Percentiles rank a stretch among this genome's conserved stretches.
Evolutionary conservation across 2,888 invertebrate species (phyloP).

Genomic region (Pediacus dermestoides): DNA sequence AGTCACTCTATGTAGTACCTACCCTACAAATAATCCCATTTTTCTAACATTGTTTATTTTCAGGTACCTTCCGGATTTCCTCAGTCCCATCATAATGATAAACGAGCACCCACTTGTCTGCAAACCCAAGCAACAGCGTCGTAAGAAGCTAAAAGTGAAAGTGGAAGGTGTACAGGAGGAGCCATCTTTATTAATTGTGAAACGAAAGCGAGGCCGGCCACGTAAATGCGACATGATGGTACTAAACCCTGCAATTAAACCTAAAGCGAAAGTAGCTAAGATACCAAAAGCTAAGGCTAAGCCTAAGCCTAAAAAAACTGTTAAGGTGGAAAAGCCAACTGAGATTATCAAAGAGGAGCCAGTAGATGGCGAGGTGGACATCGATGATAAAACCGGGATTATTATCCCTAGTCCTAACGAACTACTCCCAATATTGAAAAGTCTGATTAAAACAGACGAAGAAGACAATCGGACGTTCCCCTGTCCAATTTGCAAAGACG

Average conservation of each 20-base stretch:
- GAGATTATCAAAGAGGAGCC: slow-evolving; percentile 11
- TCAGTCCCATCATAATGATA: slow-evolving; percentile 42
- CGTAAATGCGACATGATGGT: too few relatives aligned
- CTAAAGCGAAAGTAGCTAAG: not conserved
- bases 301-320: slow-evolving; percentile 7
- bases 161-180: slow-evolving; percentile 22
- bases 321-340: slow-evolving; percentile 6
- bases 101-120: slow-evolving; percentile 35
- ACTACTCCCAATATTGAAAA: slow-evolving; percentile 8
- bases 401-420: not conserved
- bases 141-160: slow-evolving; percentile 25
- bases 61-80: slow-evolving; percentile 40
- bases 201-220: slow-evolving; percentile 21
- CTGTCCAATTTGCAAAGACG: slow-evolving; percentile 40
- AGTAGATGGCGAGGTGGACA: not conserved
- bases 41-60: slow-evolving; percentile 26
- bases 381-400: not conserved
- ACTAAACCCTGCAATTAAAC: slow-evolving; percentile 7
- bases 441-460: slow-evolving; percentile 9
- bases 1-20: too few relatives aligned
- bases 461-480: slow-evolving; percentile 13
- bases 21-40: too few relatives aligned
- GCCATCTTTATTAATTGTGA: too few relatives aligned
- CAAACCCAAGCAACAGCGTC: slow-evolving; percentile 10
- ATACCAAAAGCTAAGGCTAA: slow-evolving; percentile 13